phyloP scores from a whole-genome alignment of 2,888 invertebrate genomes.

The Agrotis segetum region DNA sequence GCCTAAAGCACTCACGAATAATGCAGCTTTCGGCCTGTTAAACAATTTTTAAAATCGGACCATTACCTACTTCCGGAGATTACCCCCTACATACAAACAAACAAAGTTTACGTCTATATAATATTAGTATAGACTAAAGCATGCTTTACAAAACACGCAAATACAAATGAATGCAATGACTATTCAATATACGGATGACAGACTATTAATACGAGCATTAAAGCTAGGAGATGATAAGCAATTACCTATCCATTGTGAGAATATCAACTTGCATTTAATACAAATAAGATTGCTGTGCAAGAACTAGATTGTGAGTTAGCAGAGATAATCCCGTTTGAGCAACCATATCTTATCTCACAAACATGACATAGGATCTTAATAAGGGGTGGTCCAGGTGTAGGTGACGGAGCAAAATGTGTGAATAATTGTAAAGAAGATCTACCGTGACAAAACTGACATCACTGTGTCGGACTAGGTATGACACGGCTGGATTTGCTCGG shows the following conservation, averaged over 20 bases:
- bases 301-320: conserved; percentile 23
- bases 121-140: no score
- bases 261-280: conserved; percentile 26
- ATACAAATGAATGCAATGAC: conserved; percentile 30
- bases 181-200: neutral
- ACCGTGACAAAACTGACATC: neutral
- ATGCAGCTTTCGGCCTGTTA: no score
- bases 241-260: conserved; percentile 40
- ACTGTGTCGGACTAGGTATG: no score
- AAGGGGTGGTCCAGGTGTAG: conserved; percentile 32
- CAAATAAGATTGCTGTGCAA: conserved; percentile 21
- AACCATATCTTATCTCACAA: conserved; percentile 38
- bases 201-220: conserved; percentile 9
- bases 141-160: neutral
- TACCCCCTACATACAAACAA: no score
- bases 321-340: no score
- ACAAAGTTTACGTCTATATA: no score
- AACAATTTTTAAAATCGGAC: no score
- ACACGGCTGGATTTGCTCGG: neutral
- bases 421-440: neutral
- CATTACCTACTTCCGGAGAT: no score
- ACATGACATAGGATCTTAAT: conserved; percentile 32
- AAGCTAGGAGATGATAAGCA: conserved; percentile 23
- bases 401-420: conserved; percentile 27
- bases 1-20: no score